These are phyloP conservation scores for Melolontha melolontha DNA, from an alignment of 2,888 invertebrate genomes.

Conservation along the genomic window DNA sequence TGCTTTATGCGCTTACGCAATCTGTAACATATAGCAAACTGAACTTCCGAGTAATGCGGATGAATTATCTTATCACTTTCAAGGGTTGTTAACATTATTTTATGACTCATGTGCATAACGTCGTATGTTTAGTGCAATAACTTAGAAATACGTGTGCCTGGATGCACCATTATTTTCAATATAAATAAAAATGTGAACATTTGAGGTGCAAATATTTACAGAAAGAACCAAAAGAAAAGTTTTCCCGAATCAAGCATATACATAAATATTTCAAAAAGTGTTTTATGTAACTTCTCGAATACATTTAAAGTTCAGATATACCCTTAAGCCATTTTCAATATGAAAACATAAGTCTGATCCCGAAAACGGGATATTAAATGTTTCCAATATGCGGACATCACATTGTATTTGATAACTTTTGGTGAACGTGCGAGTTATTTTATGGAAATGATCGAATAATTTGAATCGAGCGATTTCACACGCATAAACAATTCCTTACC, in stretches of 20 bases:
- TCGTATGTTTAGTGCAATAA: too few relatives aligned
- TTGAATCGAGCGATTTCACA: conserved; percentile 15
- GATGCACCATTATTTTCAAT: too few relatives aligned
- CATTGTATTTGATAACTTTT: conserved; percentile 39
- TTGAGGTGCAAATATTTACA: conserved; percentile 20
- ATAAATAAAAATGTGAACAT: too few relatives aligned
- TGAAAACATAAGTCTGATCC: conserved; percentile 47
- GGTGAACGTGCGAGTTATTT: conserved; percentile 28
- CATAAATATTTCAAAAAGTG: conserved; percentile 48
- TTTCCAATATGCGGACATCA: conserved; percentile 41
- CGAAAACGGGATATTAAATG: conserved; percentile 51
- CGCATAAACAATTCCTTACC: conserved; percentile 2
- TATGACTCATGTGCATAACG: too few relatives aligned
- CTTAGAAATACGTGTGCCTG: too few relatives aligned
- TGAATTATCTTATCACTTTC: conserved; percentile 9
- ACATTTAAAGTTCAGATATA: conserved; percentile 45
- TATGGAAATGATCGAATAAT: conserved; percentile 40
- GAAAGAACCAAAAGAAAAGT: conserved; percentile 14
- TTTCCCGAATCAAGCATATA: conserved; percentile 12
- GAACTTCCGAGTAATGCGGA: conserved; percentile 9
- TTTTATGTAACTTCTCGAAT: conserved; percentile 44
- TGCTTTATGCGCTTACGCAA: too few relatives aligned
- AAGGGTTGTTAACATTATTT: conserved; percentile 1
- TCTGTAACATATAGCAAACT: conserved; percentile 1
- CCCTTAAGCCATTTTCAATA: conserved; percentile 50